Conservation (phyloP, 2,797 vertebrate genomes). For the Tamandua tetradactyla region DNA sequence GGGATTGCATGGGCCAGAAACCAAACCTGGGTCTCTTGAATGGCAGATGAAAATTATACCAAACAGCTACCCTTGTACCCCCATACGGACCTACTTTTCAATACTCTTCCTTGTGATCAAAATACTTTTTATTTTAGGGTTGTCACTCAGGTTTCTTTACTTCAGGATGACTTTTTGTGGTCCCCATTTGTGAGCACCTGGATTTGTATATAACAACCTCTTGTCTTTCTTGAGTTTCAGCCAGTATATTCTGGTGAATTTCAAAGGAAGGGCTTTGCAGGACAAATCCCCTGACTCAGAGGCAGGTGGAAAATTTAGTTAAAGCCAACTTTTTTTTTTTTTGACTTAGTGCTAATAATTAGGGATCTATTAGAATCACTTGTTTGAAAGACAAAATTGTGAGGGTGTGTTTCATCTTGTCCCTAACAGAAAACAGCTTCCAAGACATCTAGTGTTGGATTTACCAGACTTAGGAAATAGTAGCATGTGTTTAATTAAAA, state of each 20-base stretch:
- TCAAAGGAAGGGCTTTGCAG: conserved; percentile 8
- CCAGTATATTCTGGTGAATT: not conserved
- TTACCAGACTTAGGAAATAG: not conserved
- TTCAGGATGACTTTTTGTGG: not conserved
- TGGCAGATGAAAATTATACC: no score
- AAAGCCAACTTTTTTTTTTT: not conserved
- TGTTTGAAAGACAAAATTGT: not conserved
- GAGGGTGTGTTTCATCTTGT: conserved; percentile 24
- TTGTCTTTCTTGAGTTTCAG: not conserved
- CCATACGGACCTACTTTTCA: no score
- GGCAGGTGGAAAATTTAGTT: not conserved
- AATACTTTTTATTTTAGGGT: not conserved
- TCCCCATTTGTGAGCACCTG: not conserved
- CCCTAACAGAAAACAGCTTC: not conserved
- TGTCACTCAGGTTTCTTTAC: not conserved
- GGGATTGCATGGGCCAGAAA: no score
- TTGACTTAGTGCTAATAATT: not conserved
- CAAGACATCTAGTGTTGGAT: not conserved
- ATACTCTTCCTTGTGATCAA: not conserved
- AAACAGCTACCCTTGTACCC: no score
- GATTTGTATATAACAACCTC: not conserved
- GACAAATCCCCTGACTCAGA: not conserved
- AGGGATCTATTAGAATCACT: conserved; percentile 4
- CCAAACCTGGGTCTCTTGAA: no score
- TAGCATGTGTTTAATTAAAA: not conserved